phyloP scores from a whole-genome alignment of 2,797 vertebrate genomes.

The Fistularia commersonii region DNA sequence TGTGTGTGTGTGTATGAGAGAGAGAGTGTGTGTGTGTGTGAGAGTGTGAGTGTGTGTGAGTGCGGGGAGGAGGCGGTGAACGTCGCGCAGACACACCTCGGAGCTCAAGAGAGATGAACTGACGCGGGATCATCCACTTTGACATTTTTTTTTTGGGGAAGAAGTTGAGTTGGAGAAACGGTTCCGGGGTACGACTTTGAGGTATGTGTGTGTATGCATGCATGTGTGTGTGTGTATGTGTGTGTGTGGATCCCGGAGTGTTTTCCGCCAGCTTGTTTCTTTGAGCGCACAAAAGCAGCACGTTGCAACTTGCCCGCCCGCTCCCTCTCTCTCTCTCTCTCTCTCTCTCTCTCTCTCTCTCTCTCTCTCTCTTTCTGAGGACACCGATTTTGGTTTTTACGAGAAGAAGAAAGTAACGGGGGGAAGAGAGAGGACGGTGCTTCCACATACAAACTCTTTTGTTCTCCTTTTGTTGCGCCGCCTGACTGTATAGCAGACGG shows the following conservation, averaged over 20 bases:
- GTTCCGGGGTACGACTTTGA: slow-evolving; percentile 59
- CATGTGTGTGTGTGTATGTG: slow-evolving; percentile 8
- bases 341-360: too few relatives aligned
- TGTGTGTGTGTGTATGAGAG: slow-evolving; percentile 11
- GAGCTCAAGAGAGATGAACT: slow-evolving; percentile 33
- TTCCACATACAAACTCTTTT: slow-evolving; percentile 59
- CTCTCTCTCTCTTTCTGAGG: too few relatives aligned
- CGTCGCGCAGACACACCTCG: slow-evolving; percentile 67
- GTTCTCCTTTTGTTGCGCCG: slow-evolving; percentile 66
- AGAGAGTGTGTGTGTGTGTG: slow-evolving; percentile 40
- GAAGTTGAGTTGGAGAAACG: slow-evolving; percentile 59
- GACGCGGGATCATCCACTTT: slow-evolving; percentile 52
- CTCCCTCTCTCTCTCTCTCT: too few relatives aligned
- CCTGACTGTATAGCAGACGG: slow-evolving; percentile 46
- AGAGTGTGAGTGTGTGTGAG: slow-evolving; percentile 12
- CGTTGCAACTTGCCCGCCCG: slow-evolving; percentile 12
- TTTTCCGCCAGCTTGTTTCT: slow-evolving; percentile 36
- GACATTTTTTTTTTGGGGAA: slow-evolving; percentile 44
- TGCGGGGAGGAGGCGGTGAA: slow-evolving; percentile 44
- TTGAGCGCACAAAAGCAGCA: slow-evolving; percentile 64
- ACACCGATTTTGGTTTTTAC: not conserved
- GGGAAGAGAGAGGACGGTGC: slow-evolving; percentile 25
- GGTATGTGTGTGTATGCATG: slow-evolving; percentile 60
- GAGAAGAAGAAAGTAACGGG: not conserved
- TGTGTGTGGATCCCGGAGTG: slow-evolving; percentile 18